phyloP scores from a whole-genome alignment of 2,888 invertebrate genomes.

The Acrobeloides nanus region DNA sequence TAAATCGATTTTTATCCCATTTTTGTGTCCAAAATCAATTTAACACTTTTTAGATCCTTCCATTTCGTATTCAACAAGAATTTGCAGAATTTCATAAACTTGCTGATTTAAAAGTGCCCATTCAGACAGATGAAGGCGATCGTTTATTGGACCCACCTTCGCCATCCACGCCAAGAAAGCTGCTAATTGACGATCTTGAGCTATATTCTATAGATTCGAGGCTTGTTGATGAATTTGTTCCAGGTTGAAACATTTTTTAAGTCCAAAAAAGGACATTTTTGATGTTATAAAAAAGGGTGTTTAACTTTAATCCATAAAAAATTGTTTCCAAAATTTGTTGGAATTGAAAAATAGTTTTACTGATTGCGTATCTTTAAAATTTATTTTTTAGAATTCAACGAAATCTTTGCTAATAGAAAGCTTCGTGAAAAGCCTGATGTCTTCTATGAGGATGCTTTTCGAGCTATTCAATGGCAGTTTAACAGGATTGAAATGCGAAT shows the following conservation, averaged over 20 bases:
- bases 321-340: no score
- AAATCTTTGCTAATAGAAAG: no score
- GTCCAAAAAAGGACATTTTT: no score
- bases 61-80: constrained; percentile 44
- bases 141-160: constrained; percentile 33
- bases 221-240: constrained; percentile 35
- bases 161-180: constrained; percentile 4
- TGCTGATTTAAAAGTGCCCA: constrained; percentile 36
- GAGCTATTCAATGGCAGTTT: constrained; percentile 36
- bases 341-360: no score
- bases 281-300: no score
- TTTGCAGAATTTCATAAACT: constrained; percentile 38
- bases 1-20: background rate
- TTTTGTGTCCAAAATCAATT: background rate
- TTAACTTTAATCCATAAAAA: no score
- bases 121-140: constrained; percentile 45
- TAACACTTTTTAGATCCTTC: constrained; percentile 31
- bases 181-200: constrained; percentile 4
- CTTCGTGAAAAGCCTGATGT: no score
- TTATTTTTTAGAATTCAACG: no score
- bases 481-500: no score
- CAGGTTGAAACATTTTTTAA: no score
- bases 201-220: constrained; percentile 33
- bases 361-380: no score
- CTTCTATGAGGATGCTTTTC: constrained; percentile 32